Conservation (phyloP, 2,888 invertebrate species). For the Machimus atricapillus region DNA sequence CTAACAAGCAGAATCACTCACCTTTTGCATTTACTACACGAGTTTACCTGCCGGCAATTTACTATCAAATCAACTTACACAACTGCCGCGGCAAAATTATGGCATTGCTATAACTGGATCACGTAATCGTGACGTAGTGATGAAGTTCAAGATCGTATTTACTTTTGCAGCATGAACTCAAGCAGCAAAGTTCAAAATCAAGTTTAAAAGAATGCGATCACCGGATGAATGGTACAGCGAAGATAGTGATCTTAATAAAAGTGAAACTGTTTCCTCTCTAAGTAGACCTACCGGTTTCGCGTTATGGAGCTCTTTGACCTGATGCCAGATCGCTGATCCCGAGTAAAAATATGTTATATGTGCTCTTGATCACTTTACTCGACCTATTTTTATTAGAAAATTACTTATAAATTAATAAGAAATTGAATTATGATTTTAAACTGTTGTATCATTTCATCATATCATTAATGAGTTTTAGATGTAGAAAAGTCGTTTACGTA, state of each 20-base stretch:
- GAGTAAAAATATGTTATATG: neutral
- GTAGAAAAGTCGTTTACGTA: no score
- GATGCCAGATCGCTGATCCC: neutral
- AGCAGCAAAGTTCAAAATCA: neutral
- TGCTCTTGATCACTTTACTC: neutral
- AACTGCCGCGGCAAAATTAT: neutral
- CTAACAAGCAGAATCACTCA: neutral
- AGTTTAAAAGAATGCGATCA: slow-evolving; percentile 29
- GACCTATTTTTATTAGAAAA: neutral
- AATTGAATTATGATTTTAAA: no score
- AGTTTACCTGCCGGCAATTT: neutral
- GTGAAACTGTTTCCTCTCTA: neutral
- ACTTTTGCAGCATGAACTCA: neutral
- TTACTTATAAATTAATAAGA: no score
- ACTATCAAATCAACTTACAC: neutral
- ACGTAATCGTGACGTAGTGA: neutral
- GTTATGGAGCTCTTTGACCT: neutral
- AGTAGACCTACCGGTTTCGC: slow-evolving; percentile 16
- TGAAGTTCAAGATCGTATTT: slow-evolving; percentile 19
- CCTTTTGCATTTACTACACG: neutral
- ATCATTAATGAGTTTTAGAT: no score
- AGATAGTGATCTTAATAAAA: neutral
- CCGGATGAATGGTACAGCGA: neutral
- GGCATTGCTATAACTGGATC: slow-evolving; percentile 7
- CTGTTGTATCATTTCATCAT: no score